These are phyloP conservation scores for Pangasius mekongensis DNA, from an alignment of 2,797 vertebrate species.

Conservation along the genomic window DNA sequence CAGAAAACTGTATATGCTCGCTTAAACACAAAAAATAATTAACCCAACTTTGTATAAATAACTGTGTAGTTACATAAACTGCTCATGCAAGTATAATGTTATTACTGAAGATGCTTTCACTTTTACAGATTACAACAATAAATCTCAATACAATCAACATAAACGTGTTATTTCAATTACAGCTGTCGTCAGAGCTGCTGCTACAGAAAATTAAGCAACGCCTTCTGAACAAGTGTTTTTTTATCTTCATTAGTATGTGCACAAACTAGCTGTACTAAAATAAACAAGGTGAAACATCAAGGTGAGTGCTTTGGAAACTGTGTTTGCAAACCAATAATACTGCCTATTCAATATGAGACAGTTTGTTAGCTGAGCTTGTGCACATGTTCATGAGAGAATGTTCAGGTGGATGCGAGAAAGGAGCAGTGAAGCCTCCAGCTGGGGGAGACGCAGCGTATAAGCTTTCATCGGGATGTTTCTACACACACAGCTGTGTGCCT, in stretches of 20 bases:
- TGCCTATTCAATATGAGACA: too few species aligned
- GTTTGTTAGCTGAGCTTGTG: not conserved
- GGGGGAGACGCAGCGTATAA: not conserved
- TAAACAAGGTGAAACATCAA: not conserved
- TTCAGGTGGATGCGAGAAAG: slow-evolving; percentile 10
- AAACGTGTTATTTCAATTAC: not conserved
- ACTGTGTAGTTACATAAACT: not conserved
- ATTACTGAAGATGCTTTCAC: not conserved
- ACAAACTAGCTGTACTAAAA: not conserved
- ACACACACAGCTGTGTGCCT: slow-evolving; percentile 2
- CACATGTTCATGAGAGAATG: not conserved
- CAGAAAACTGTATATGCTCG: not conserved
- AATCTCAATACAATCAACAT: not conserved
- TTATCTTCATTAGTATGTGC: not conserved
- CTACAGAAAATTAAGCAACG: not conserved
- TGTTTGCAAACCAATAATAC: not conserved
- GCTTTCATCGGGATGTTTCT: slow-evolving; percentile 10
- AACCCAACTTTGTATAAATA: not conserved
- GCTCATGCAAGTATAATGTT: not conserved
- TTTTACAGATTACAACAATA: not conserved
- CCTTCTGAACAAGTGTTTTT: not conserved
- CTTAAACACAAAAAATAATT: not conserved
- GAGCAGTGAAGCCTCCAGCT: not conserved
- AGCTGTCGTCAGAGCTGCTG: not conserved
- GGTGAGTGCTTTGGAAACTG: not conserved